phyloP scores from a whole-genome alignment of 1,140 invertebrate species.

The Platyscapa corneri region DNA sequence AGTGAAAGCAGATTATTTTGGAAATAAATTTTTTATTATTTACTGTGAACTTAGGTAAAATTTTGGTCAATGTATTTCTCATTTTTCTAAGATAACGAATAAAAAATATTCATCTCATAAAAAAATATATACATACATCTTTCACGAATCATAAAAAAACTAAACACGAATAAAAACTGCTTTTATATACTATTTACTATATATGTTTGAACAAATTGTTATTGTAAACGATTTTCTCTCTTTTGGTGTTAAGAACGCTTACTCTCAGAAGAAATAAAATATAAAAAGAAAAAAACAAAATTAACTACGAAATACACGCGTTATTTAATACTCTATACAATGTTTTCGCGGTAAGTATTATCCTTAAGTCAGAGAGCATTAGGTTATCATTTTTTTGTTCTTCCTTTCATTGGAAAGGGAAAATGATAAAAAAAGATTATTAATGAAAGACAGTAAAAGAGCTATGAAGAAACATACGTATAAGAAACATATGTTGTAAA shows the following conservation, averaged over 20 bases:
- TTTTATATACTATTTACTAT: conserved; percentile 2
- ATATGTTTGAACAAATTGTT: background rate
- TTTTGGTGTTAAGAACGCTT: conserved; percentile 15
- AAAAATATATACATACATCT: background rate
- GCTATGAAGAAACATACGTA: conserved; percentile 9
- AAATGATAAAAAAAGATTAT: conserved; percentile 28
- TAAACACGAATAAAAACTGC: background rate
- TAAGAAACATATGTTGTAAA: no score
- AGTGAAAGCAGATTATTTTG: background rate
- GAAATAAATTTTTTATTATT: background rate
- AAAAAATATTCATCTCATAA: background rate
- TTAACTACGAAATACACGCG: conserved; percentile 20
- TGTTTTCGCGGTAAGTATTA: conserved; percentile 38
- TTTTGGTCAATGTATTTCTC: background rate
- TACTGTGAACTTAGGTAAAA: background rate
- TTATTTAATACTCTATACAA: conserved; percentile 34
- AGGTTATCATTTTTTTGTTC: conserved; percentile 22
- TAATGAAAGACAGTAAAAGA: conserved; percentile 41
- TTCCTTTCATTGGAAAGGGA: conserved; percentile 12
- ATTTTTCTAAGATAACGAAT: background rate
- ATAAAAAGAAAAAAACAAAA: conserved; percentile 20
- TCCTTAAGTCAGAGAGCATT: conserved; percentile 49
- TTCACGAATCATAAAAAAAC: background rate
- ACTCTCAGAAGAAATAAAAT: conserved; percentile 5
- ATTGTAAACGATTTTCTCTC: conserved; percentile 25